A percentile compares a stretch with the other conserved stretches of the same genome.
These are phyloP conservation scores for Plemyria rubiginata DNA, from an alignment of 2,888 invertebrate genomes.

Conservation along the genomic window DNA sequence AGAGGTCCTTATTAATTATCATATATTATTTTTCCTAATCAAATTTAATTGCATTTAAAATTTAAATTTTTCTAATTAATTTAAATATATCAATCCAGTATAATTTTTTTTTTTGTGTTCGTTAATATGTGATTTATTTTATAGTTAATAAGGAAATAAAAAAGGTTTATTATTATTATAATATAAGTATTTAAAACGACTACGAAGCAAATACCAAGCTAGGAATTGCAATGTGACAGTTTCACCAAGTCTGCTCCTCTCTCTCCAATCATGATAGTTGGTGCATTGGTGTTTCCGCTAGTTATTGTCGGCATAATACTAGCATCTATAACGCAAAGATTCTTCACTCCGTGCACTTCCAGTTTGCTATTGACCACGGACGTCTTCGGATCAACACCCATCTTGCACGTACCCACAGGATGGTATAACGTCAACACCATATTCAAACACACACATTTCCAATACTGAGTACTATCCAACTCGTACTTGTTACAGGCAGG, in stretches of 20 bases:
- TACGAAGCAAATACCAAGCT: not conserved
- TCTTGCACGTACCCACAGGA: constrained; percentile 87
- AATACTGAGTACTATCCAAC: constrained; percentile 57
- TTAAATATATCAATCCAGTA: no score
- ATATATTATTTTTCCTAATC: no score
- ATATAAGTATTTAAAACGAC: no score
- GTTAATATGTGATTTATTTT: no score
- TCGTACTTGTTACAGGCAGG: constrained; percentile 52
- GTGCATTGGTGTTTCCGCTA: constrained; percentile 92
- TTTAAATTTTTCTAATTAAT: no score
- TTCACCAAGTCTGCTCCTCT: constrained; percentile 90
- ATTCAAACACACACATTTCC: constrained; percentile 78
- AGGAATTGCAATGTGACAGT: not conserved
- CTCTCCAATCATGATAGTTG: constrained; percentile 92
- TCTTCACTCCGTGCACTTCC: constrained; percentile 86
- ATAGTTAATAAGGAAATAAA: no score
- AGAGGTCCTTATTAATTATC: no score
- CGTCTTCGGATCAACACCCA: constrained; percentile 74
- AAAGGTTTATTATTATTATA: no score
- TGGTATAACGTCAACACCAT: constrained; percentile 84
- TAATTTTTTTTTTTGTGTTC: no score
- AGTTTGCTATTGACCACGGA: constrained; percentile 82
- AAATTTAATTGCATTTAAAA: no score
- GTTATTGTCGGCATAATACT: constrained; percentile 91
- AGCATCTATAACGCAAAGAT: constrained; percentile 89